A percentile compares a stretch with the other conserved stretches of the same genome.
These are phyloP conservation scores for Ctenodactylus gundi DNA, from an alignment of 2,113 vertebrate genomes.

Conservation along the genomic window DNA sequence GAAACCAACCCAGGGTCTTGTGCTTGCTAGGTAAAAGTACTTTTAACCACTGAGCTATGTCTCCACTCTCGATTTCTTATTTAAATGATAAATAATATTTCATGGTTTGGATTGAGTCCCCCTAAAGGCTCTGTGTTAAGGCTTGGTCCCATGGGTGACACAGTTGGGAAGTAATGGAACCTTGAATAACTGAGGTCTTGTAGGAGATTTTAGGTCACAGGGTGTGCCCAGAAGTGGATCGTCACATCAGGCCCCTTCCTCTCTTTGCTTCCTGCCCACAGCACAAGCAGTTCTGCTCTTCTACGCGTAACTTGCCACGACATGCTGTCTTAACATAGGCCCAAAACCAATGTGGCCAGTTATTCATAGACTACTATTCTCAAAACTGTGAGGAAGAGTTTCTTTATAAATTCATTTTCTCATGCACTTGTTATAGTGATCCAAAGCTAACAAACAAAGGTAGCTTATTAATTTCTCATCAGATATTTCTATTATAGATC, in stretches of 20 bases:
- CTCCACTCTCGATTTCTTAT: too few species aligned
- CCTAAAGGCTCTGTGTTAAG: neutral
- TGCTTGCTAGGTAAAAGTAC: too few species aligned
- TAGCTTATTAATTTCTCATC: neutral
- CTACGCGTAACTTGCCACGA: too few species aligned
- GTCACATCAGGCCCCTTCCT: neutral
- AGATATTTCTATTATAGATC: neutral
- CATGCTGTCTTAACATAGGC: neutral
- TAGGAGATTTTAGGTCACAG: too few species aligned
- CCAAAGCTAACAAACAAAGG: neutral
- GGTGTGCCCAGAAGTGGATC: neutral
- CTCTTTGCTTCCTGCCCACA: too few species aligned
- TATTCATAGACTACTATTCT: neutral
- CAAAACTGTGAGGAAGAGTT: neutral
- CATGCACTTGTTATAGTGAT: too few species aligned
- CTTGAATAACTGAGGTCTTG: too few species aligned
- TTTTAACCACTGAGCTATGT: too few species aligned
- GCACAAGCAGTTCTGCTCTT: too few species aligned
- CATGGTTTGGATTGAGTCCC: neutral
- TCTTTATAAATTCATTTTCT: neutral
- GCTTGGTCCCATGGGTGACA: neutral
- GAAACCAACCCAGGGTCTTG: too few species aligned
- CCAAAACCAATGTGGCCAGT: neutral
- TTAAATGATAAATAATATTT: too few species aligned
- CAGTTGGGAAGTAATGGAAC: neutral